phyloP scores from a whole-genome alignment of 2,888 invertebrate genomes.

The Elegia similella region DNA sequence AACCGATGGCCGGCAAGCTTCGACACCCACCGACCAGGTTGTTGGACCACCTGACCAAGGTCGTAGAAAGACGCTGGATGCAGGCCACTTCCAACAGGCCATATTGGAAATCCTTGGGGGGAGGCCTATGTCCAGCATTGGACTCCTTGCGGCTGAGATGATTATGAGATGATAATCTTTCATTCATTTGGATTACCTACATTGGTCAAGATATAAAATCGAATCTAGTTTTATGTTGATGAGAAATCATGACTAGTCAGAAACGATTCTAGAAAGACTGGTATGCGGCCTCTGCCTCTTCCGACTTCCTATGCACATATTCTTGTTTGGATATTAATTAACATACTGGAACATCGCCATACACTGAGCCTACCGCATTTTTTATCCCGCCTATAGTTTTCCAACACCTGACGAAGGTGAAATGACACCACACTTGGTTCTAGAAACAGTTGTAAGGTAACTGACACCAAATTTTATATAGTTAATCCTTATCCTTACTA shows the following conservation, averaged over 20 bases:
- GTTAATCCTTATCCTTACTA: too few species aligned
- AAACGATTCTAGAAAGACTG: neutral
- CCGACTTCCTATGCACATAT: neutral
- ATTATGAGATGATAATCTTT: too few species aligned
- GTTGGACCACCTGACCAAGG: too few species aligned
- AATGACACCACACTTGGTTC: neutral
- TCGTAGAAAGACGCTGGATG: too few species aligned
- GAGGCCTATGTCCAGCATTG: too few species aligned
- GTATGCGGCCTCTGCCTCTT: neutral
- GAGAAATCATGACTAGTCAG: neutral
- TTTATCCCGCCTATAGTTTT: neutral
- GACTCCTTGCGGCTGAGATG: too few species aligned
- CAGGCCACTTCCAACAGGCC: too few species aligned
- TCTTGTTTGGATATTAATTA: constrained; percentile 8
- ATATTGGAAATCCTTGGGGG: too few species aligned
- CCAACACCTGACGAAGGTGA: neutral
- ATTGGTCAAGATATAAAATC: neutral
- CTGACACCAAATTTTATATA: neutral
- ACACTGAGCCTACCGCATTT: neutral
- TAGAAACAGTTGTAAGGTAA: neutral
- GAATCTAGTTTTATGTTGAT: neutral
- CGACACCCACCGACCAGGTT: too few species aligned
- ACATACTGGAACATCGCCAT: constrained; percentile 3
- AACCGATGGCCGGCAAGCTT: too few species aligned
- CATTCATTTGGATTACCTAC: neutral